These are phyloP conservation scores for Folsomia candida DNA, from an alignment of 2,888 invertebrate species.

Conservation along the genomic window DNA sequence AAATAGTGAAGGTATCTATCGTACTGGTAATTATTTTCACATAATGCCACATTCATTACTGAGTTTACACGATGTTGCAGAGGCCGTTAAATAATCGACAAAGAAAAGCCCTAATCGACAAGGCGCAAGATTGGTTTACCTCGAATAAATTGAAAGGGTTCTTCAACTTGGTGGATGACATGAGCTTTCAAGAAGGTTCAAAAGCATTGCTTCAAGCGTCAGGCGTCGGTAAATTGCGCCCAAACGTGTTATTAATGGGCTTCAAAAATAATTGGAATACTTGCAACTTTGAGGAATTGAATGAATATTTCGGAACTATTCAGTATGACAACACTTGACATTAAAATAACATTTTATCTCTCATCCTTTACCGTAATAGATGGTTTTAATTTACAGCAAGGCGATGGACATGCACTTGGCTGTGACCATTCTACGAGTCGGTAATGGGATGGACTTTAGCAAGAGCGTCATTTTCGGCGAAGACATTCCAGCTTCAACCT, in stretches of 20 bases:
- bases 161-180: conserved; percentile 55
- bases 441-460: conserved; percentile 78
- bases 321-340: conserved; percentile 55
- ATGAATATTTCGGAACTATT: conserved; percentile 61
- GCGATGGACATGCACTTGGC: conserved; percentile 90
- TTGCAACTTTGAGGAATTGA: conserved; percentile 54
- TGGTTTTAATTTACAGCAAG: conserved; percentile 60
- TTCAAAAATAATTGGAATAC: conserved; percentile 60
- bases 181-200: conserved; percentile 49
- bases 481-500: conserved; percentile 22
- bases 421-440: conserved; percentile 81
- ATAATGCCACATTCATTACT: background rate
- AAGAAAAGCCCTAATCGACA: conserved; percentile 35
- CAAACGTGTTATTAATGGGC: conserved; percentile 58
- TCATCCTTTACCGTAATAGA: conserved; percentile 20
- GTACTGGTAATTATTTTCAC: too few relatives aligned
- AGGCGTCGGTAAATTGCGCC: conserved; percentile 58
- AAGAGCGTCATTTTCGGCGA: conserved; percentile 54
- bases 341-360: background rate
- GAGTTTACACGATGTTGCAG: conserved; percentile 20
- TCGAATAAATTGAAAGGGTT: conserved; percentile 60
- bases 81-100: conserved; percentile 40
- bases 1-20: conserved; percentile 58
- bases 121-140: conserved; percentile 54
- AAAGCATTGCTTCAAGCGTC: conserved; percentile 55